These are phyloP conservation scores for Cinclus mexicanus DNA, from an alignment of 2,113 vertebrate genomes.

Conservation along the genomic window DNA sequence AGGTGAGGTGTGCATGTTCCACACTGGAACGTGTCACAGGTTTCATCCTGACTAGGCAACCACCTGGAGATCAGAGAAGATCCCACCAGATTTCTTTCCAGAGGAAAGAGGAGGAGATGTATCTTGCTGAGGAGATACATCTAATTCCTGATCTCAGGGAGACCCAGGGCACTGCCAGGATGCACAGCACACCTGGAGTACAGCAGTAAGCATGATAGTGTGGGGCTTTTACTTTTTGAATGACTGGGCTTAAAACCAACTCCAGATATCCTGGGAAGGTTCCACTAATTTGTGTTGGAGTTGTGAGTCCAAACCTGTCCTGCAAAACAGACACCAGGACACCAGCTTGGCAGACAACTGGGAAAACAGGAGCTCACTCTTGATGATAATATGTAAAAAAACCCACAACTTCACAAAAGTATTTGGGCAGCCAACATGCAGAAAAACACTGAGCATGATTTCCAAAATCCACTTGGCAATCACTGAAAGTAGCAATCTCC, in stretches of 20 bases:
- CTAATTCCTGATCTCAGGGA: not conserved
- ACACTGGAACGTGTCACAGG: not conserved
- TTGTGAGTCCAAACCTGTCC: not conserved
- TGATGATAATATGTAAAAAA: not conserved
- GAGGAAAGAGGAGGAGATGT: not conserved
- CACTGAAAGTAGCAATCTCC: not conserved
- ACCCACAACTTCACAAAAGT: not conserved
- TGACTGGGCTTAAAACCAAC: not conserved
- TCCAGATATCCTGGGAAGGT: not conserved
- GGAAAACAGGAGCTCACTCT: not conserved
- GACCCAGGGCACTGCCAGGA: not conserved
- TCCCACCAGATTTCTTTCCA: not conserved
- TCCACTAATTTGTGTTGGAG: not conserved
- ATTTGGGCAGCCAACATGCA: not conserved
- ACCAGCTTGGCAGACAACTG: not conserved
- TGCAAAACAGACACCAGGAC: not conserved
- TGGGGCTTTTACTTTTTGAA: not conserved
- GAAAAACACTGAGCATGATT: not conserved
- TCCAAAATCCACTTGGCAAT: not conserved
- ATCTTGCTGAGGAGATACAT: not conserved
- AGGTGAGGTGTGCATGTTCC: not conserved
- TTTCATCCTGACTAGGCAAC: not conserved
- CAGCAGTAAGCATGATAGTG: not conserved
- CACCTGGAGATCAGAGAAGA: not conserved
- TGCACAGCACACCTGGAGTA: not conserved